A percentile compares a stretch with the other conserved stretches of the same genome.
phyloP scores from a whole-genome alignment of 1,140 invertebrate species.

The Geopemphigus sp. region DNA sequence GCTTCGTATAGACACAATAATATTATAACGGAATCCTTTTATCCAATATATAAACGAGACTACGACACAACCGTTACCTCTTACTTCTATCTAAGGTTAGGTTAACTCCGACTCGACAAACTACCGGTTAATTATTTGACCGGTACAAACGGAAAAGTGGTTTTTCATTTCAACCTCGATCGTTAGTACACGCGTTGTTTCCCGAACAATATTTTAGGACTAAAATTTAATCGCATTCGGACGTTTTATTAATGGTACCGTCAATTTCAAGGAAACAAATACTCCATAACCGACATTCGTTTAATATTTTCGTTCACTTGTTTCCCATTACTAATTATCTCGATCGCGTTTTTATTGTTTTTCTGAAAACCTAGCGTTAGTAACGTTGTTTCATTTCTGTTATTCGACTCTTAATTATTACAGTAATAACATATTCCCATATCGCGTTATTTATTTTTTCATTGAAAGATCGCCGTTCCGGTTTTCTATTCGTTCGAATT shows the following conservation, averaged over 20 bases:
- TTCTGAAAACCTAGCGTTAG: neutral
- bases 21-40: conserved; percentile 22
- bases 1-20: no score
- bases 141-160: neutral
- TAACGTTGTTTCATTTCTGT: neutral
- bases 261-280: neutral
- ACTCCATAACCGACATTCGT: no score
- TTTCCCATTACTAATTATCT: conserved; percentile 9
- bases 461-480: no score
- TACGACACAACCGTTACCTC: conserved; percentile 14
- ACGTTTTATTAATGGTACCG: no score
- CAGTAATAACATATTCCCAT: no score
- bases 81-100: conserved; percentile 22
- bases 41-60: conserved; percentile 17
- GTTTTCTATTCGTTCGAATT: no score
- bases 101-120: neutral
- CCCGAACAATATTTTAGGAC: no score
- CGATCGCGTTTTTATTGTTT: neutral
- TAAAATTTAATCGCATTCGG: no score
- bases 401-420: neutral
- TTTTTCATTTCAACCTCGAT: neutral
- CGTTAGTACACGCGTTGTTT: no score
- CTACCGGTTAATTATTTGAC: neutral
- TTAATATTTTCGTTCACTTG: no score
- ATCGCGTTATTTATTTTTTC: no score